These are phyloP conservation scores for Capra hircus DNA, from an alignment of 2,113 vertebrate species.

Conservation along the genomic window DNA sequence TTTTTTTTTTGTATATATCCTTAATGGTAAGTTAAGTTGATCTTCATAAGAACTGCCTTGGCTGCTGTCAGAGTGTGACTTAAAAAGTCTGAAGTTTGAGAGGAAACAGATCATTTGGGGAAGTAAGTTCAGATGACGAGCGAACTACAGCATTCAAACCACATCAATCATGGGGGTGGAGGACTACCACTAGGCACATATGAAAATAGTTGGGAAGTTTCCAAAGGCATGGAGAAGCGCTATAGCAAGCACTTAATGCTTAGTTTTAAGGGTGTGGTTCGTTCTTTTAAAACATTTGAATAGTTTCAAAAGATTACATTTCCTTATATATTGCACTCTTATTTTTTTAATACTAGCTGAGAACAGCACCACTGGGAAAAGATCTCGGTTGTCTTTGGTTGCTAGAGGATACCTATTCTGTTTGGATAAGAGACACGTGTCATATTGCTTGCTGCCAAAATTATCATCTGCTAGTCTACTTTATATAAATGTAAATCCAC, in stretches of 20 bases:
- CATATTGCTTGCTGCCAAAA: neutral
- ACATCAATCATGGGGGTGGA: constrained; percentile 60
- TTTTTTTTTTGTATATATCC: neutral
- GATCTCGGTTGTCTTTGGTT: neutral
- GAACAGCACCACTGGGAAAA: neutral
- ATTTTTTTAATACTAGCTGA: neutral
- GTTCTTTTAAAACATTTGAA: constrained; percentile 50
- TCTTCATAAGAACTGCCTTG: constrained; percentile 43
- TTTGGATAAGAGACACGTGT: neutral
- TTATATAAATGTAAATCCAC: neutral
- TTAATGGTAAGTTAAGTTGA: constrained; percentile 59
- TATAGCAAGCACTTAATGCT: constrained; percentile 20
- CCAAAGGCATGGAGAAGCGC: constrained; percentile 39
- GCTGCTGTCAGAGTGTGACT: constrained; percentile 49
- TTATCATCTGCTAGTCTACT: neutral
- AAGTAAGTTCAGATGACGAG: constrained; percentile 47
- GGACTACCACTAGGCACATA: neutral
- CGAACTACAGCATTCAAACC: constrained; percentile 36
- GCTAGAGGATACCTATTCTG: neutral
- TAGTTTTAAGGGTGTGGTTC: constrained; percentile 37
- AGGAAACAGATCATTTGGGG: constrained; percentile 68
- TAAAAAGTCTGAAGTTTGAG: constrained; percentile 62
- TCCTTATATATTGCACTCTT: neutral
- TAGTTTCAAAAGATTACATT: constrained; percentile 33
- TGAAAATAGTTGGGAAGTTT: constrained; percentile 50